Evolutionary conservation across 2,113 vertebrate species (phyloP).

Genomic region (Mustela lutreola): DNA sequence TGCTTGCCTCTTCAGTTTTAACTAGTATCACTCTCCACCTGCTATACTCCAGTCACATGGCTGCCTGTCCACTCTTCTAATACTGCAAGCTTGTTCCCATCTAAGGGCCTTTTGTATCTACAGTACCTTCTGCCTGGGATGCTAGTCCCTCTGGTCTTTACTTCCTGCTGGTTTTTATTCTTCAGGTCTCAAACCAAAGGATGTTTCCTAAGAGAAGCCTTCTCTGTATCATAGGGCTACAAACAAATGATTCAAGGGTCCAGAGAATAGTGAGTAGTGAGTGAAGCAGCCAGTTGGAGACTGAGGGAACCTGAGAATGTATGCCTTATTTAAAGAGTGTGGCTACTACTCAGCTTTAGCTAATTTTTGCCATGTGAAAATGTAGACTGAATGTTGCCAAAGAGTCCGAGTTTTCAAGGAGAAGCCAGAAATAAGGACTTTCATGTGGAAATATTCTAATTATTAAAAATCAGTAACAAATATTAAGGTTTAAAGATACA

Average conservation of each 20-base stretch:
- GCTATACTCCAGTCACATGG: neutral
- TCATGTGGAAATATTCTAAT: neutral
- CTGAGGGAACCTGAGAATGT: neutral
- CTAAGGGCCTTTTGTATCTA: neutral
- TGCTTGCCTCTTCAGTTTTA: neutral
- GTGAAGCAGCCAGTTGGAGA: neutral
- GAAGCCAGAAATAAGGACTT: constrained; percentile 4
- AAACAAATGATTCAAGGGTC: neutral
- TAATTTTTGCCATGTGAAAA: constrained; percentile 36
- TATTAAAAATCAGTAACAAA: constrained; percentile 40
- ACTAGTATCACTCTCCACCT: neutral
- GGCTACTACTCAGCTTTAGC: neutral
- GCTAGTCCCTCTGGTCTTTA: neutral
- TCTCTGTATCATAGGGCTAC: neutral
- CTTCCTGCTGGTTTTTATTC: neutral
- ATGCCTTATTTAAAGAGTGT: neutral
- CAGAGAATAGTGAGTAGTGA: neutral
- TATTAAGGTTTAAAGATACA: neutral
- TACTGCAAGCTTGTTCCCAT: neutral
- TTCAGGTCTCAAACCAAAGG: constrained; percentile 2
- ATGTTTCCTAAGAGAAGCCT: neutral
- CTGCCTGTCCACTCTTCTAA: neutral
- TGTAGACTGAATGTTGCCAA: neutral
- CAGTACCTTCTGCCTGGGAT: neutral
- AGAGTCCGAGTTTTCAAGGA: constrained; percentile 2